Evolutionary conservation across 2,888 invertebrate genomes (phyloP).

Genomic region (Dynastes grantii): DNA sequence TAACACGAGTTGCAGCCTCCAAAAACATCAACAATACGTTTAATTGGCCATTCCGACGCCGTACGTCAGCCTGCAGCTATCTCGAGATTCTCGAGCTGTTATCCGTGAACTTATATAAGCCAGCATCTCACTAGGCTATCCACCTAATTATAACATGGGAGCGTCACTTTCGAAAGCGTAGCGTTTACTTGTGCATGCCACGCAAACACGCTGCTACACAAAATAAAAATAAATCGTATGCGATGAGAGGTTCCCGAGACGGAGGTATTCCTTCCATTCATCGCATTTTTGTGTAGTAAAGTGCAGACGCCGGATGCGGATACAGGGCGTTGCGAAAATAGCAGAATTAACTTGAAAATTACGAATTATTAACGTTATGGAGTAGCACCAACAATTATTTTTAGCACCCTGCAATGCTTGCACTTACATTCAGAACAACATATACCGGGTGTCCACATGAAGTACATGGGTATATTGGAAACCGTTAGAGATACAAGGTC

Average conservation of each 20-base stretch:
- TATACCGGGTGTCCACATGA: no score
- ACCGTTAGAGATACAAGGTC: no score
- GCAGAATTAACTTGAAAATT: background rate
- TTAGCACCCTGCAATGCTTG: no score
- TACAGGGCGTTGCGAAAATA: background rate
- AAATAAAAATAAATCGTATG: constrained; percentile 5
- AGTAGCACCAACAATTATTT: no score
- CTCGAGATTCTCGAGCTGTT: background rate
- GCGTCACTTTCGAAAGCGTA: constrained; percentile 1
- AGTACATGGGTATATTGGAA: no score
- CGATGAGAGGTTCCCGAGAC: background rate
- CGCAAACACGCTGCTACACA: background rate
- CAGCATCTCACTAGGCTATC: no score
- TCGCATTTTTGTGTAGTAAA: constrained; percentile 7
- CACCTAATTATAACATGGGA: background rate
- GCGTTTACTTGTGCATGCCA: background rate
- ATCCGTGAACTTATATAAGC: constrained; percentile 26
- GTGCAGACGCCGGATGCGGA: background rate
- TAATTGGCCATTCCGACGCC: constrained; percentile 1
- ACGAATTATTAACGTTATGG: background rate
- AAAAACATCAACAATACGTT: constrained; percentile 21
- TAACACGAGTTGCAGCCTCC: background rate
- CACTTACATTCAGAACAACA: no score
- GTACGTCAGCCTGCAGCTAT: constrained; percentile 4
- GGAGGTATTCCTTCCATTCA: constrained; percentile 14